phyloP scores from a whole-genome alignment of 2,113 vertebrate genomes.

The Rhinopithecus roxellana region DNA sequence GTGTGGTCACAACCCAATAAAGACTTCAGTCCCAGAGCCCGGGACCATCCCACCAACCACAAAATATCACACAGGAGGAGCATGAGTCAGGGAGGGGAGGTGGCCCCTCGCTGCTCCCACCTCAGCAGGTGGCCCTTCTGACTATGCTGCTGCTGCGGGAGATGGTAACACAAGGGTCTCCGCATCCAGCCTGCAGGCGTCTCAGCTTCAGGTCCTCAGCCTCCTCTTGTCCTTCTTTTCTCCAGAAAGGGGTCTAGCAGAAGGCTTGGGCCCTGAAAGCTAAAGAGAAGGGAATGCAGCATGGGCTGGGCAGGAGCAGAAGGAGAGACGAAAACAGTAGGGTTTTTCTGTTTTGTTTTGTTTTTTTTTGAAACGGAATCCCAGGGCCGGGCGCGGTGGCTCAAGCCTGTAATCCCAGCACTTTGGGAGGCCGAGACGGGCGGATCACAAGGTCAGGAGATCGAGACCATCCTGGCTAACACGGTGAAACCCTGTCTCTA shows the following conservation, averaged over 20 bases:
- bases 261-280: neutral
- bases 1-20: neutral
- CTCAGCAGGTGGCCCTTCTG: neutral
- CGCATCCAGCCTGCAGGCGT: rapidly evolving
- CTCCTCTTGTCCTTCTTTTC: neutral
- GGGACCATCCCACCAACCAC: neutral
- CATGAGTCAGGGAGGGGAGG: neutral
- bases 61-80: rapidly evolving
- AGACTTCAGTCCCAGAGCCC: too few species aligned
- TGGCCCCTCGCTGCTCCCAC: neutral
- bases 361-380: too few species aligned
- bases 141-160: neutral
- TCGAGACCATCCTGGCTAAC: too few species aligned
- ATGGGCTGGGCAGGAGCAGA: neutral
- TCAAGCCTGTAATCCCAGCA: too few species aligned
- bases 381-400: too few species aligned
- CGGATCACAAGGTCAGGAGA: too few species aligned
- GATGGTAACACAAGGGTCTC: too few species aligned
- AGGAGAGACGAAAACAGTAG: neutral
- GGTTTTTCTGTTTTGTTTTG: too few species aligned
- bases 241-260: neutral
- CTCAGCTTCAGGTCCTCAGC: neutral
- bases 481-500: too few species aligned
- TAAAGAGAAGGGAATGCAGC: neutral
- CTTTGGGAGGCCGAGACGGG: too few species aligned